Conservation (phyloP, 2,113 vertebrate genomes). For the Eurystomus gularis region DNA sequence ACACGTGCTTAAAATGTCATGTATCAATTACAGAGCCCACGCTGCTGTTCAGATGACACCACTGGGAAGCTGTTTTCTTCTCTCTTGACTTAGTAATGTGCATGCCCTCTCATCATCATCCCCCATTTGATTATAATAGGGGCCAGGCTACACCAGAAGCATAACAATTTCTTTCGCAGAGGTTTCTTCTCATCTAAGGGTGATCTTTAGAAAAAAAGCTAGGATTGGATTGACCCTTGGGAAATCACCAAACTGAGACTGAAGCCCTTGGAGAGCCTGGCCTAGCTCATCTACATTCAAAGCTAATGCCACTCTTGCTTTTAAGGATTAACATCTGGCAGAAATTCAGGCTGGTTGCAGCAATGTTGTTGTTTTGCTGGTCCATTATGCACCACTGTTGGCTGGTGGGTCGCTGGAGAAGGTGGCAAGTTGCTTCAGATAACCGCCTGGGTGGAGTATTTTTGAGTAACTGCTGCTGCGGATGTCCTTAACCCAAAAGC, state of each 20-base stretch:
- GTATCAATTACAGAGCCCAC: neutral
- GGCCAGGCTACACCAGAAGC: neutral
- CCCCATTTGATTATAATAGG: neutral
- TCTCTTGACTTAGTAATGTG: neutral
- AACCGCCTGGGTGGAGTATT: neutral
- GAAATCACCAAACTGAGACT: neutral
- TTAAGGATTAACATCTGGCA: neutral
- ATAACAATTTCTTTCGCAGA: neutral
- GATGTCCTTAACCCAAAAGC: neutral
- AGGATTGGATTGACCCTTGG: neutral
- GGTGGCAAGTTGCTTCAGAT: neutral
- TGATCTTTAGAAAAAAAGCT: neutral
- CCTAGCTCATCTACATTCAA: neutral
- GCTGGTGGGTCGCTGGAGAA: neutral
- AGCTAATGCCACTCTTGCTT: neutral
- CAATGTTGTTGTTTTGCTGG: neutral
- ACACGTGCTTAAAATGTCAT: rapidly evolving
- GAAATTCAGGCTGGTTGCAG: neutral
- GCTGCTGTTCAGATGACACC: neutral
- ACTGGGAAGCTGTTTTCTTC: neutral
- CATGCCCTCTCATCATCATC: neutral
- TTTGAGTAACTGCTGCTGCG: neutral
- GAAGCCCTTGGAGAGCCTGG: neutral
- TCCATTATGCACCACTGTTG: rapidly evolving
- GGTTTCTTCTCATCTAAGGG: neutral